Percentiles rank a stretch among this genome's conserved stretches.
Evolutionary conservation across 92 coral and sea anemone genomes (phyloP).

Genomic region (Nematostella vectensis): DNA sequence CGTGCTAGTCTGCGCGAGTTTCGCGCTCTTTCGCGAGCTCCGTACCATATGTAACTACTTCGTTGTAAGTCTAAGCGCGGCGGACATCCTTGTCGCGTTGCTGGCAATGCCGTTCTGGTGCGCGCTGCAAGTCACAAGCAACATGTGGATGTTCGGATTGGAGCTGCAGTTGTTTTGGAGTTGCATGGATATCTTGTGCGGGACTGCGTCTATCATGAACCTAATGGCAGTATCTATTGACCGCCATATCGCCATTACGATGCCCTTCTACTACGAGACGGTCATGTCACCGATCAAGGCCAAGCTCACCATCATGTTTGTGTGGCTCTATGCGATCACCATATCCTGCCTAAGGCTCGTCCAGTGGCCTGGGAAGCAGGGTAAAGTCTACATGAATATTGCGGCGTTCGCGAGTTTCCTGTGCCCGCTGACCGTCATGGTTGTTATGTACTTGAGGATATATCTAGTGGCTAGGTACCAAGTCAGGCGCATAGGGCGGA

Average conservation of each 20-base stretch:
- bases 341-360: conserved; percentile 51
- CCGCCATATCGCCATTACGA: conserved; percentile 70
- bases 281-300: conserved; percentile 56
- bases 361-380: conserved; percentile 39
- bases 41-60: conserved; percentile 75
- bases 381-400: conserved; percentile 50
- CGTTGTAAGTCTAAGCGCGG: conserved; percentile 74
- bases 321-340: conserved; percentile 54
- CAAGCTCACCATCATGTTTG: conserved; percentile 39
- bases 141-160: conserved; percentile 45
- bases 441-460: conserved; percentile 62
- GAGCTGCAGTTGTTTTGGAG: conserved; percentile 50
- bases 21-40: conserved; percentile 54
- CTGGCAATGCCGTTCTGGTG: conserved; percentile 91
- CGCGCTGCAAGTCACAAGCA: conserved; percentile 53
- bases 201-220: conserved; percentile 79
- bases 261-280: conserved; percentile 57
- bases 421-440: conserved; percentile 60
- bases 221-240: conserved; percentile 79
- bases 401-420: conserved; percentile 54
- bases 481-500: conserved; percentile 46
- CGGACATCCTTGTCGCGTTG: conserved; percentile 73
- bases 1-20: conserved; percentile 56
- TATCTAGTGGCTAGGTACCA: conserved; percentile 70
- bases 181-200: conserved; percentile 78